Evolutionary conservation across 2,888 invertebrate species (phyloP).

Genomic region (Drosophila fungiperda): DNA sequence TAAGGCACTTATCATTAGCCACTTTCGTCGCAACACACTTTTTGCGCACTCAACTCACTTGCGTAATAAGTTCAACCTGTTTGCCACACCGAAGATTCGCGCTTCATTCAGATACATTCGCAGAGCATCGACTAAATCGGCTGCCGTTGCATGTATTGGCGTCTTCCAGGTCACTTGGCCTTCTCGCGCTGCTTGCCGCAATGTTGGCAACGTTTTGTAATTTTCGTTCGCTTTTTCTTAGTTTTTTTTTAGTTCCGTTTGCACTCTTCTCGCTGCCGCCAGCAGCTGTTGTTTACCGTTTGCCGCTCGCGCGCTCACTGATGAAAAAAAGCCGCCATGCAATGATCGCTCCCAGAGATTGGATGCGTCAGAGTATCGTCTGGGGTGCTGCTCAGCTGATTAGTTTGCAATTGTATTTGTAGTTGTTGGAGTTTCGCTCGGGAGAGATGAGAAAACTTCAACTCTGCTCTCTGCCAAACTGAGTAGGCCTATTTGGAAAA

Average conservation of each 20-base stretch:
- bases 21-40: slow-evolving; percentile 10
- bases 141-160: slow-evolving; percentile 18
- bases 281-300: slow-evolving; percentile 78
- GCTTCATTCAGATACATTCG: slow-evolving; percentile 57
- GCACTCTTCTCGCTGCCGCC: slow-evolving; percentile 28
- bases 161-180: slow-evolving; percentile 55
- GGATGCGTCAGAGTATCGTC: slow-evolving; percentile 33
- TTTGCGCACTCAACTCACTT: slow-evolving; percentile 61
- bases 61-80: slow-evolving; percentile 64
- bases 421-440: slow-evolving; percentile 20
- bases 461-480: slow-evolving; percentile 14
- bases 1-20: neutral
- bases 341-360: slow-evolving; percentile 59
- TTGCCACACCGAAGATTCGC: slow-evolving; percentile 49
- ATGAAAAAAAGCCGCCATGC: slow-evolving; percentile 39
- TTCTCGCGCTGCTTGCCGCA: slow-evolving; percentile 24
- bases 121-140: slow-evolving; percentile 2
- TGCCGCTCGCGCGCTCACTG: slow-evolving; percentile 76
- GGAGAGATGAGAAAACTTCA: neutral
- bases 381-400: slow-evolving; percentile 53
- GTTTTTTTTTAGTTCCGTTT: slow-evolving; percentile 14
- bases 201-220: slow-evolving; percentile 55
- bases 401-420: slow-evolving; percentile 8
- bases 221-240: slow-evolving; percentile 41
- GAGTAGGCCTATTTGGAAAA: slow-evolving; percentile 34